Base-by-base conservation (phyloP, 2,888 invertebrate genomes). In the Drosophila meridiana region DNA sequence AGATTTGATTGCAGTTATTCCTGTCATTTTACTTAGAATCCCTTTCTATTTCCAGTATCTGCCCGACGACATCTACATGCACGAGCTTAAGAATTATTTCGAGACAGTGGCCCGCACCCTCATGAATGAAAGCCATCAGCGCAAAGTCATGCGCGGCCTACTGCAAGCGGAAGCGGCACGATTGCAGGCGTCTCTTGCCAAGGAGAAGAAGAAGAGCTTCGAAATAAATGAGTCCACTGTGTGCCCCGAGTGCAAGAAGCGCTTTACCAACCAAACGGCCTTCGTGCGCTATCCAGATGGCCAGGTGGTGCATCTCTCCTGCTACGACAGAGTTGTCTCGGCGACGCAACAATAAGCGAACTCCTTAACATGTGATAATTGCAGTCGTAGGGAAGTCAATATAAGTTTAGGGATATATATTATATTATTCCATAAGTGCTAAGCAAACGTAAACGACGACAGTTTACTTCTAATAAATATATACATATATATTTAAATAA, bases 231-330 rank as follows among this genome's bases (percentile, higher is more conserved):
- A 98, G 82, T 95, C 96, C 86, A 97, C 97, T 90, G 95, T 97
- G 63, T 99, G 99, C 93, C 96, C 96, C 0, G 97, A 97, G 2
- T 99, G 99, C 93, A 97, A 96, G 92, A 99, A 99, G 92, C 95
- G 97, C 65, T 99, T 99, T 93, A 97, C 97, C 26, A 97, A 97
- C 93, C 97, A 97, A 94, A 98, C 98, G 94, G 98, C 99, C 32
- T 97, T 99, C 93, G 97, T 98, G 7, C 95, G 98, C 55, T 97
- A 97, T 93, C 97, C 98, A 2, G 97, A 97, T 93, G 98, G 98
- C 3, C 97, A 97, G 83, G 96, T 99, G 28, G 97, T 98, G 1
- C 99, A 99, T 93, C 98, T 97, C 91, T 98, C 97, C 6, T 99
- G 99, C 93, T 96, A 96, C 87, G 95, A 92, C 20, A 84, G 70